Percentiles rank a stretch among this genome's conserved stretches.
phyloP scores from a whole-genome alignment of 2,113 vertebrate genomes.

The Gulo gulo region DNA sequence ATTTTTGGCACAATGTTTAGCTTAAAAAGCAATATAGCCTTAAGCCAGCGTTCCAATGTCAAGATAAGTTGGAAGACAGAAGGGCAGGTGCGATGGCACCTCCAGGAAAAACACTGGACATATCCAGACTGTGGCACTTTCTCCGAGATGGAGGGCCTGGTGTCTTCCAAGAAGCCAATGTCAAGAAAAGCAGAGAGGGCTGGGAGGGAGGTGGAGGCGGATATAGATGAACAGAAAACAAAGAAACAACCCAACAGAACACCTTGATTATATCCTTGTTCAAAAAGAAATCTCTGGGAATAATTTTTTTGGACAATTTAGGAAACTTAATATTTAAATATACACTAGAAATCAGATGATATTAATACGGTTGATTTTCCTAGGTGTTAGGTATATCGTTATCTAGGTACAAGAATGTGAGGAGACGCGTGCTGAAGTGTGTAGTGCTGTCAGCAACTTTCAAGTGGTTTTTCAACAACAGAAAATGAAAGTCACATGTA shows the following conservation, averaged over 20 bases:
- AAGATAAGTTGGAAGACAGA: background rate
- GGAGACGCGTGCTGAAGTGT: background rate
- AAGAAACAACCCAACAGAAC: background rate
- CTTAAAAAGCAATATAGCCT: background rate
- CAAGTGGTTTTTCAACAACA: background rate
- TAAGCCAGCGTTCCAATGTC: background rate
- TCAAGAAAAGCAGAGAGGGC: background rate
- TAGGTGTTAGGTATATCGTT: background rate
- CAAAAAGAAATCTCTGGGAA: background rate
- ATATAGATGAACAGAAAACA: background rate
- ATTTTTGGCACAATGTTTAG: background rate
- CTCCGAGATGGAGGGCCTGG: background rate
- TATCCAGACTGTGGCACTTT: background rate
- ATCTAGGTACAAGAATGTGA: background rate
- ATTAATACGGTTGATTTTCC: constrained; percentile 6
- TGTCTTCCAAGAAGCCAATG: background rate
- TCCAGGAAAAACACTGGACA: background rate
- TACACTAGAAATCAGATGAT: background rate
- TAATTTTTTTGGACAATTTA: background rate
- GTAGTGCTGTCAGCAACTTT: background rate
- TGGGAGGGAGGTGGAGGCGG: background rate
- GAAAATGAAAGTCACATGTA: background rate
- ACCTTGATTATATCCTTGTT: background rate
- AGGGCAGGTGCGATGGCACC: background rate
- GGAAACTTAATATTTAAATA: background rate